Conservation (phyloP, 2,888 invertebrate genomes). For the Copidosoma aretas region DNA sequence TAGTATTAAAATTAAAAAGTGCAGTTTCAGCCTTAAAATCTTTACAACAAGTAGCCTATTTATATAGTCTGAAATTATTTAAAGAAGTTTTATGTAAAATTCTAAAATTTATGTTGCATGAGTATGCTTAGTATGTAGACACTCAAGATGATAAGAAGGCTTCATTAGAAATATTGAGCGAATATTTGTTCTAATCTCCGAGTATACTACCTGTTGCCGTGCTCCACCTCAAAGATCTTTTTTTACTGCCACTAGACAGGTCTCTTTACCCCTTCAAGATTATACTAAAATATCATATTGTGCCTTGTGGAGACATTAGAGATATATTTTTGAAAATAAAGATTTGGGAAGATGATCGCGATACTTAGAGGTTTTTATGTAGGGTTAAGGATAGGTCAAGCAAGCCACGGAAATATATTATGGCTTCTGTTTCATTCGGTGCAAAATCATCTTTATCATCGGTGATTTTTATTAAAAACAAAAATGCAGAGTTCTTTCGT, state of each 20-base stretch:
- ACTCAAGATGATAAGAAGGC: neutral
- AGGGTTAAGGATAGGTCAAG: too few species aligned
- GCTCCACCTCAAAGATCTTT: too few species aligned
- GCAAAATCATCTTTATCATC: too few species aligned
- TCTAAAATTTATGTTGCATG: neutral
- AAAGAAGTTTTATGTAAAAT: neutral
- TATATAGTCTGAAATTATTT: constrained; percentile 1
- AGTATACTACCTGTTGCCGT: neutral
- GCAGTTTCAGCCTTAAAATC: neutral
- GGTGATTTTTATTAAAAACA: too few species aligned
- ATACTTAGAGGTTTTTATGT: too few species aligned
- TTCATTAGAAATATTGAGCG: neutral
- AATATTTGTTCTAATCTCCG: neutral
- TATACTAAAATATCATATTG: neutral
- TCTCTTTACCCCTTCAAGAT: too few species aligned
- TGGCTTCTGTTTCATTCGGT: too few species aligned
- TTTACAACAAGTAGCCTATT: neutral
- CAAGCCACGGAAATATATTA: too few species aligned
- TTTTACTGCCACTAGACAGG: neutral
- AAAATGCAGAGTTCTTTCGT: too few species aligned
- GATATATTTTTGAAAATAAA: too few species aligned
- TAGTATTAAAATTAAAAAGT: constrained; percentile 7
- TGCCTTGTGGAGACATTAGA: too few species aligned
- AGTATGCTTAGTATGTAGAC: neutral
- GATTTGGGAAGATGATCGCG: too few species aligned